Evolutionary conservation across 2,113 vertebrate species (phyloP), one percentile per base, ranked within the genome.

Genomic region (Dendropsophus ebraccatus): DNA sequence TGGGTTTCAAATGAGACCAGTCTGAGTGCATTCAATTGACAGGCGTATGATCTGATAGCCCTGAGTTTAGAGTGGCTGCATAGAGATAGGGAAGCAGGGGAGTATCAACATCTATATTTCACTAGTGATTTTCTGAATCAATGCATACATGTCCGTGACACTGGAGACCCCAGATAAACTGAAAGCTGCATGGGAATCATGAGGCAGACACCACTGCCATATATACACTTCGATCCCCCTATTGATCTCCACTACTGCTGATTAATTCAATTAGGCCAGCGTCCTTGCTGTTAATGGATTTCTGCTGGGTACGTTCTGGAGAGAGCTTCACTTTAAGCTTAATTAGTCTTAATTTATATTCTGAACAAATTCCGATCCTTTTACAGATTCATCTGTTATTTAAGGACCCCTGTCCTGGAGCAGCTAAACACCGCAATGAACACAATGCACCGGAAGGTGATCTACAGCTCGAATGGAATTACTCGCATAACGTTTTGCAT

Each of bases 221-320:
- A 76, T 78, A 67, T 60, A 62, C 83, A 32, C 58, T 85, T 79
- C 76, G 76, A 70, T 80, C 76, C 76, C 11, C n/a, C 25, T 47
- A 80, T 79, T 25, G 62, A 86, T 80, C 75, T 70, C 49, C 21
- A 56, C 65, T 58, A 72, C 65, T 69, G 65, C 62, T 80, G 84
- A 86, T 86, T 72, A 86, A 80, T 86, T 86, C 84, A 86, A 81
- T 81, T 86, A 80, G 67, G 75, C 83, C 76, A 16, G 32, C 45
- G 84, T 81, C 76, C 65, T 52, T 69, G 83, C 75, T 86, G 84
- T 49, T 86, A 86, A 86, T 81, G 72, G 84, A 86, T 81, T 86
- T 81, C 35, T 73, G 30, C 50, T 45, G 76, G 35, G 41, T 10
- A 23, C 52, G 60, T 45, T 72, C 49, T 86, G 32, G 62, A 23